phyloP scores from a whole-genome alignment of 2,113 vertebrate genomes.

The Irena cyanogastra region DNA sequence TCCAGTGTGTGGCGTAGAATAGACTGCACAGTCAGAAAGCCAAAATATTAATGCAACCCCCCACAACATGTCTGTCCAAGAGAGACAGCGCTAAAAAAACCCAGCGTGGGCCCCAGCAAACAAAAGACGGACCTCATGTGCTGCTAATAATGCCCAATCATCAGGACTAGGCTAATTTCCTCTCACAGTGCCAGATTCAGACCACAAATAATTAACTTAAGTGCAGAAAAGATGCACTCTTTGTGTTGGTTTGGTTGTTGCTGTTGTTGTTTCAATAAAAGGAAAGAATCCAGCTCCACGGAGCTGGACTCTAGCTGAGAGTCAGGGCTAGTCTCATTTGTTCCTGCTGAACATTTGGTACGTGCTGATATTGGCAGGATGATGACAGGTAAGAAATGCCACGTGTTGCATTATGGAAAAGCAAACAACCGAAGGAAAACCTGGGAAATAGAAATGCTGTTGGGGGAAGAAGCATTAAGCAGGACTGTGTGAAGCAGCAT shows the following conservation, averaged over 20 bases:
- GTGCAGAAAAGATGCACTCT: not conserved
- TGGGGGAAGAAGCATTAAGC: not conserved
- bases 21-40: slow-evolving; percentile 23
- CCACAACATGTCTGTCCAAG: not conserved
- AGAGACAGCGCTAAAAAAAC: not conserved
- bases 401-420: not conserved
- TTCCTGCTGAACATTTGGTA: not conserved
- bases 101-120: not conserved
- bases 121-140: not conserved
- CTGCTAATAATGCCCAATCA: slow-evolving; percentile 2
- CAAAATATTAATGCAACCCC: slow-evolving; percentile 28
- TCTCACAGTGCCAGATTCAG: not conserved
- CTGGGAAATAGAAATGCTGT: not conserved
- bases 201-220: slow-evolving; percentile 13
- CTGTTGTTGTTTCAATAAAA: not conserved
- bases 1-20: not conserved
- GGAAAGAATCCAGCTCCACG: not conserved
- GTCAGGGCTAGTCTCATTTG: not conserved
- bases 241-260: not conserved
- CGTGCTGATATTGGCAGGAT: not conserved
- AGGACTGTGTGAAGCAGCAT: not conserved
- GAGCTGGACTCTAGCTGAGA: not conserved
- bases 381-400: not conserved
- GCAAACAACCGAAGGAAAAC: not conserved
- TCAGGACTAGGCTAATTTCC: slow-evolving; percentile 2